Percentiles rank a stretch among this genome's conserved stretches.
Conservation (phyloP, 2,113 vertebrate genomes). For the Tachysurus fulvidraco region DNA sequence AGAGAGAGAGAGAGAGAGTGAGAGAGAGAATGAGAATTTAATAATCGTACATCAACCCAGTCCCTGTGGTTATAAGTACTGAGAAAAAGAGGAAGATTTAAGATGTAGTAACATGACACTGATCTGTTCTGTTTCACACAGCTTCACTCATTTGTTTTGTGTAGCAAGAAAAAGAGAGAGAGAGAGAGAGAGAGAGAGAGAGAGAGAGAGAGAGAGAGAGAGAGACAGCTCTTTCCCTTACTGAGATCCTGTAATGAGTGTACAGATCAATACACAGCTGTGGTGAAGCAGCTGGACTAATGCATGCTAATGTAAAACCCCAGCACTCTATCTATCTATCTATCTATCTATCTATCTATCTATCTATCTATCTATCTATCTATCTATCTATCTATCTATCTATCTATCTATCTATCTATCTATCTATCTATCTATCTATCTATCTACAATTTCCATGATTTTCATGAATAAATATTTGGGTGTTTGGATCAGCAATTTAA, state of each 20-base stretch:
- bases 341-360: too few relatives aligned
- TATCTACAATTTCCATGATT: too few relatives aligned
- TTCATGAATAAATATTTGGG: too few relatives aligned
- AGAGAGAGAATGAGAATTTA: background rate
- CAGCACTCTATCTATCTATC: slow-evolving; percentile 7
- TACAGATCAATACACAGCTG: slow-evolving; percentile 42
- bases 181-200: too few relatives aligned
- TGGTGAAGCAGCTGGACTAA: slow-evolving; percentile 14
- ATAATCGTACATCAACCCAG: background rate
- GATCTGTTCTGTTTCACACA: background rate
- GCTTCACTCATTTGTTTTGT: background rate
- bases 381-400: too few relatives aligned
- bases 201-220: too few relatives aligned
- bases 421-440: too few relatives aligned
- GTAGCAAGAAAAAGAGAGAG: background rate
- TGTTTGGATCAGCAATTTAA: too few relatives aligned
- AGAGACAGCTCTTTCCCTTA: background rate
- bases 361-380: too few relatives aligned
- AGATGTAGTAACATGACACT: slow-evolving; percentile 24
- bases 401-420: too few relatives aligned
- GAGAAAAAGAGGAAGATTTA: background rate
- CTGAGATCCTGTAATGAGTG: slow-evolving; percentile 34
- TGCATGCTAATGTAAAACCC: background rate
- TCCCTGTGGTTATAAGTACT: background rate
- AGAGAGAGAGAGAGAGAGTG: background rate